Base-by-base conservation (phyloP, 2,888 invertebrate species). In the Loripinus fragilis region DNA sequence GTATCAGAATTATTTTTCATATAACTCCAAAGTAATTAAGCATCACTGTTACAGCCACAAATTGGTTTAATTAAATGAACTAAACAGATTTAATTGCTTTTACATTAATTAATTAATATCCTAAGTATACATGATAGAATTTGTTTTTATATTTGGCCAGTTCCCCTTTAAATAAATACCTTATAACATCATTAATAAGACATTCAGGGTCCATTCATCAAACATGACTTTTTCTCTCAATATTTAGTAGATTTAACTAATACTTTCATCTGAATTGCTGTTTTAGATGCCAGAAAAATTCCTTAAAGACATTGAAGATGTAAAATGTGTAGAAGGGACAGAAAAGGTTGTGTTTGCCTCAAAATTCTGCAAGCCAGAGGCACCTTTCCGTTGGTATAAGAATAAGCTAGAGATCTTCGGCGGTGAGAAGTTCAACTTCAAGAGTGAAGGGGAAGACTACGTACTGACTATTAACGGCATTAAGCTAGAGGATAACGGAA, bases 321-420 rank as follows among this genome's bases (percentile, higher is more conserved):
- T 97, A 94, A 97, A 96, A 97, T 97, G 87, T 97, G 98, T 94
- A 97, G 99, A 95, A 97, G 98, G 98, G 94, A 98, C 99, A 94
- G 98, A 98, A 94, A 97, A 97, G 94, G 97, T 98, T 86, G 95
- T 96, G 52, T 98, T 99, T 92, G 97, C 98, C 94, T 97, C 97
- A 82, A 96, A 97, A 93, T 99, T 99, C 95, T 97, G 98, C 85
- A 99, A 98, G 94, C 96, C 98, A n/a, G 98, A 98, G 94, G 94
- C 94, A 70, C 93, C 93, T 83, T 90, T 94, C 77, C 91, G 94
- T 48, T 94, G 94, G 94, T 94, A 92, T 87, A 94, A 94, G 87
- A 94, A 94, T 87, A 94, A 94, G 85, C 92, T 98, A 97, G 99
- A 99, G 95, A 95, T 98, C 70, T 99, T 99, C 95, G 96, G 97